phyloP scores from a whole-genome alignment of 2,888 invertebrate species.

The Xanthia togata region DNA sequence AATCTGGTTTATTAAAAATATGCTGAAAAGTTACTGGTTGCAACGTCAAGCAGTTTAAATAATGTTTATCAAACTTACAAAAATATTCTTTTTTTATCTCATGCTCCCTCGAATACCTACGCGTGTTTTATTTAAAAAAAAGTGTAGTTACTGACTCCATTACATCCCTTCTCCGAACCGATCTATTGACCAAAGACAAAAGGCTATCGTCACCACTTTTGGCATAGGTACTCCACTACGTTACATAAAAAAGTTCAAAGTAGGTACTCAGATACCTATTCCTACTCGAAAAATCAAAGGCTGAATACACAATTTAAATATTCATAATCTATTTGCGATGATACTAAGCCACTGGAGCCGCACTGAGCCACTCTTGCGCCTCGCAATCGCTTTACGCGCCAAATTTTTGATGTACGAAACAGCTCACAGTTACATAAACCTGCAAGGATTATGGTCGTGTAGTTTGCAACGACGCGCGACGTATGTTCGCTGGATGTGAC shows the following conservation, averaged over 20 bases:
- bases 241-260: slow-evolving; percentile 1
- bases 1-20: neutral
- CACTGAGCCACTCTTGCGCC: slow-evolving; percentile 32
- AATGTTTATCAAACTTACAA: neutral
- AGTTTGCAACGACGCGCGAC: slow-evolving; percentile 35
- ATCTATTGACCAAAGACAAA: slow-evolving; percentile 11
- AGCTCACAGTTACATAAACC: slow-evolving; percentile 53
- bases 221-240: neutral
- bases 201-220: neutral
- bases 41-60: neutral
- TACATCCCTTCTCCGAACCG: neutral
- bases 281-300: slow-evolving; percentile 42
- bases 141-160: neutral
- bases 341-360: slow-evolving; percentile 48
- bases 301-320: slow-evolving; percentile 41
- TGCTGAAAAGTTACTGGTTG: too few species aligned
- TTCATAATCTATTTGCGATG: slow-evolving; percentile 58
- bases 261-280: slow-evolving; percentile 11
- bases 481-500: slow-evolving; percentile 52
- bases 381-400: slow-evolving; percentile 68
- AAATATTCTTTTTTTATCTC: neutral
- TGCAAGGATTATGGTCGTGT: slow-evolving; percentile 49
- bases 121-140: neutral
- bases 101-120: neutral
- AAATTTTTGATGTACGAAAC: slow-evolving; percentile 71